These are phyloP conservation scores for Ellobius talpinus DNA, from an alignment of 2,113 vertebrate species.

Conservation along the genomic window DNA sequence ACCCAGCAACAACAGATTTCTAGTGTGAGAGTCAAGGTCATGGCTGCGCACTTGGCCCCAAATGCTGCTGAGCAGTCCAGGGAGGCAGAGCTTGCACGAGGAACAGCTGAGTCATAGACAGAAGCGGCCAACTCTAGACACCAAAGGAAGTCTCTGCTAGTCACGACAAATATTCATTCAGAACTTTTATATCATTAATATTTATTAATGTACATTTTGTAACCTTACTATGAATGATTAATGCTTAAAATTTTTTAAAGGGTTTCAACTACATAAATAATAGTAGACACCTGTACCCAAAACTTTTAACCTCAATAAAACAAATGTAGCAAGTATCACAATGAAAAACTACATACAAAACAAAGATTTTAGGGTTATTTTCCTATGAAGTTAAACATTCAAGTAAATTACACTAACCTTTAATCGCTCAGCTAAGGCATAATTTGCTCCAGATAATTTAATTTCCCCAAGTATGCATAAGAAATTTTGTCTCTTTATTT, in stretches of 20 bases:
- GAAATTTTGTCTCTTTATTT: conserved; percentile 20
- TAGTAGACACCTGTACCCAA: conserved; percentile 21
- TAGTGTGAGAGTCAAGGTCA: neutral
- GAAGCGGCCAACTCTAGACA: neutral
- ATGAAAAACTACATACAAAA: conserved; percentile 43
- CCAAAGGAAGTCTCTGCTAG: neutral
- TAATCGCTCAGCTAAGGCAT: conserved; percentile 31
- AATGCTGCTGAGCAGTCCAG: neutral
- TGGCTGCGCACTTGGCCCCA: rapidly evolving
- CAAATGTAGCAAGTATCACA: conserved; percentile 31
- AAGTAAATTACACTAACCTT: conserved; percentile 10
- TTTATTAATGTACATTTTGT: neutral
- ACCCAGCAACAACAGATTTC: neutral
- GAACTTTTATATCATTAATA: neutral
- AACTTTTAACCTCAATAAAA: conserved; percentile 51
- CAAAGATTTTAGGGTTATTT: neutral
- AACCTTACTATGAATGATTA: neutral
- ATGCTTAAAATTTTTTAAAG: neutral
- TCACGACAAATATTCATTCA: neutral
- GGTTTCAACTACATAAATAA: neutral
- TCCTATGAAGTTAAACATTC: conserved; percentile 17
- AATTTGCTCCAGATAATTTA: conserved; percentile 43
- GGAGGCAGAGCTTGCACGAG: neutral
- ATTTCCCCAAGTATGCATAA: conserved; percentile 3
- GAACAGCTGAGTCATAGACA: neutral